A percentile compares a stretch with the other conserved stretches of the same genome.
Evolutionary conservation across 1,140 invertebrate genomes (phyloP).

Genomic region (Chrysoperla carnea): DNA sequence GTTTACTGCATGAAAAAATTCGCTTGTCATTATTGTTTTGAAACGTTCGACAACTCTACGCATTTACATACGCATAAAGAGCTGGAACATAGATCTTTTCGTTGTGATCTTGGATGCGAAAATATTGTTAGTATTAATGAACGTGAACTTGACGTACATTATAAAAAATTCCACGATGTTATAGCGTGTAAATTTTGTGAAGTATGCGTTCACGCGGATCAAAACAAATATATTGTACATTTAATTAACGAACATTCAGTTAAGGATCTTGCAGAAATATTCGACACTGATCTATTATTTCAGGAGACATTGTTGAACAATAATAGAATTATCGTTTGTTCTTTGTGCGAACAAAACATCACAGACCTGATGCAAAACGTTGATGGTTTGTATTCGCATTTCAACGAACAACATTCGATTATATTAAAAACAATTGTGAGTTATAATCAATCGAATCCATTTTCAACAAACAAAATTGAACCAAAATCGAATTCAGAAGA

Average conservation of each 20-base stretch:
- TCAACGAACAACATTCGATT: not conserved
- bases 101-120: not conserved
- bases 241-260: not conserved
- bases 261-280: not conserved
- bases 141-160: conserved; percentile 2
- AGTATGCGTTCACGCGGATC: not conserved
- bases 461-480: not conserved
- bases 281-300: not conserved
- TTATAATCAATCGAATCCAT: not conserved
- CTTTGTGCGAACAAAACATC: not conserved
- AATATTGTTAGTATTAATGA: not conserved
- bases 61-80: no score
- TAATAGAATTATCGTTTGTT: not conserved
- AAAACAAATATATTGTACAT: conserved; percentile 2
- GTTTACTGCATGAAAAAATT: no score
- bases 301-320: not conserved
- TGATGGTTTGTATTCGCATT: not conserved
- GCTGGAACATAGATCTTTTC: not conserved
- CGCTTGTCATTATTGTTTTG: no score
- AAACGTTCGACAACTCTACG: no score
- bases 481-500: not conserved
- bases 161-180: conserved; percentile 3
- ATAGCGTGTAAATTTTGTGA: conserved; percentile 4
- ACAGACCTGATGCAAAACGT: not conserved
- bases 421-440: not conserved